Evolutionary conservation across 2,888 invertebrate species (phyloP).

Genomic region (Phengaris arion): DNA sequence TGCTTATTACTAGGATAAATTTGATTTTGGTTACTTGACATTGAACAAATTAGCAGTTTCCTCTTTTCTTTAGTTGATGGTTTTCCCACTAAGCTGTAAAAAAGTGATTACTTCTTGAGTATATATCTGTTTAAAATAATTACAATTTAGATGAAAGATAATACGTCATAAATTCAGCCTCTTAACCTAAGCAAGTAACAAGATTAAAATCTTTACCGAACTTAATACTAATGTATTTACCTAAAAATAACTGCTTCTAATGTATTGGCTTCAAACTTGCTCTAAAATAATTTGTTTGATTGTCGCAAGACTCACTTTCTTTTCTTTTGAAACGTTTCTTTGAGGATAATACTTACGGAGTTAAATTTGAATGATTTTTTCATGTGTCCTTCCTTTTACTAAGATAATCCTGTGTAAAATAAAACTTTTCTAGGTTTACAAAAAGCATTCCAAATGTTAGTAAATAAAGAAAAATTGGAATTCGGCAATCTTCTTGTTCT

Average conservation of each 20-base stretch:
- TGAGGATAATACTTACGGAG: not conserved
- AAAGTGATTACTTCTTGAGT: not conserved
- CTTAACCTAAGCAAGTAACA: too few relatives aligned
- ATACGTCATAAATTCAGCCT: too few relatives aligned
- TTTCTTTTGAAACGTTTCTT: not conserved
- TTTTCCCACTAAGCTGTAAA: not conserved
- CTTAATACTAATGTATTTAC: too few relatives aligned
- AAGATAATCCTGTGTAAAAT: not conserved
- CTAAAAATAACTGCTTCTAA: not conserved
- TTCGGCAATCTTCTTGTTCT: not conserved
- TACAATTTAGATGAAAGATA: too few relatives aligned
- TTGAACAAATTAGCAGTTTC: not conserved
- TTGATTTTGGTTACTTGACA: not conserved
- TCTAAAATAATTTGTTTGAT: not conserved
- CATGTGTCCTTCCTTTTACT: not conserved
- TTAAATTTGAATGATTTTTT: not conserved
- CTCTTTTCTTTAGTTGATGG: not conserved
- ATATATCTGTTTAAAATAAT: too few relatives aligned
- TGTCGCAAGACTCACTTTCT: not conserved
- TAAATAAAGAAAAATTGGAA: not conserved
- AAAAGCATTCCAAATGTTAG: not conserved
- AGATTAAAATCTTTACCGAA: too few relatives aligned
- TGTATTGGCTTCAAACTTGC: not conserved
- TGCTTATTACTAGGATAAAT: not conserved
- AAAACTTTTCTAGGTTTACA: not conserved